Conservation (phyloP, 2,797 vertebrate species). For the Anisognathus igniventris region DNA sequence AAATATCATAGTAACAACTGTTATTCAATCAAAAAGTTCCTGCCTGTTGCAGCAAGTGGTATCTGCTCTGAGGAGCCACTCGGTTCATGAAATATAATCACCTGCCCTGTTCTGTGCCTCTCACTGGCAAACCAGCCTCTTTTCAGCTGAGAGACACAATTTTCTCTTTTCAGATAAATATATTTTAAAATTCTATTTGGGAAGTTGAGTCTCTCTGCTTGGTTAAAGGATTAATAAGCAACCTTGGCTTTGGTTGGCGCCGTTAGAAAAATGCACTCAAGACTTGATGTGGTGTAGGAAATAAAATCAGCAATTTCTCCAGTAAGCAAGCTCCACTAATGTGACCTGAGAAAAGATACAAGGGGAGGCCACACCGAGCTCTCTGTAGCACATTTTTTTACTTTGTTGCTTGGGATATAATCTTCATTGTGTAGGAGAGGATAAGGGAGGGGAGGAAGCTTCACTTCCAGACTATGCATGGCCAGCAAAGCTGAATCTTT, state of each 20-base stretch:
- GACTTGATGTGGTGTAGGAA: background rate
- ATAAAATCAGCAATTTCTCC: background rate
- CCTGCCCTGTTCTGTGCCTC: background rate
- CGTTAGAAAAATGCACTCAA: background rate
- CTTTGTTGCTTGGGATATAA: background rate
- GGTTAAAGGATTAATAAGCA: background rate
- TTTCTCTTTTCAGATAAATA: background rate
- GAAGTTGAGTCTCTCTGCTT: background rate
- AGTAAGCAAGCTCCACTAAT: background rate
- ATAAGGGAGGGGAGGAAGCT: background rate
- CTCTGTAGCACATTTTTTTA: background rate
- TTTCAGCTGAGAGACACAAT: background rate
- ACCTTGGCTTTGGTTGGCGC: accelerated
- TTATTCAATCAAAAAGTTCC: background rate
- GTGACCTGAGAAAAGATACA: background rate
- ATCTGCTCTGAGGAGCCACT: background rate
- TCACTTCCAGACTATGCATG: background rate
- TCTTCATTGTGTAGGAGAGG: background rate
- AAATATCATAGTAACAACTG: too few relatives aligned
- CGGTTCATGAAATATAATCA: background rate
- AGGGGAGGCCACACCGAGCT: background rate
- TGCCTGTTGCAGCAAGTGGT: background rate
- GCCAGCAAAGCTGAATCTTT: background rate
- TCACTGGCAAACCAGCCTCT: background rate
- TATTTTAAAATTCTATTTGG: background rate